phyloP scores from a whole-genome alignment of 2,888 invertebrate genomes.

The Caenorhabditis sp. region DNA sequence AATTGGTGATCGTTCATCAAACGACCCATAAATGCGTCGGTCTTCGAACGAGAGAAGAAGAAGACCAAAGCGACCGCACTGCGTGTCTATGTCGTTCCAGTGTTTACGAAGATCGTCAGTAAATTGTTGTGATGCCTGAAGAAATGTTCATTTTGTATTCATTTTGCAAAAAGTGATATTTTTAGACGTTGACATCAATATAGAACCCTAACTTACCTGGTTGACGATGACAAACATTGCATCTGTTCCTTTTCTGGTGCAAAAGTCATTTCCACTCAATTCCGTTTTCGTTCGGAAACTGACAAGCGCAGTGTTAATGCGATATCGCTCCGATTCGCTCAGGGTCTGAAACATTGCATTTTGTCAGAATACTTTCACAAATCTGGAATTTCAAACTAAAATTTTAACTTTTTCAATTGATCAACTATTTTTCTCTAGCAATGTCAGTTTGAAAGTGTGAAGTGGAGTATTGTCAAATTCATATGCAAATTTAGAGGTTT shows the following conservation, averaged over 20 bases:
- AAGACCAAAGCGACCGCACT: conserved; percentile 62
- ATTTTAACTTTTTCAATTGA: no score
- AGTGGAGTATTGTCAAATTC: no score
- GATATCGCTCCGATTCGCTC: conserved; percentile 64
- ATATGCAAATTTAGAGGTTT: no score
- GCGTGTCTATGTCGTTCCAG: conserved; percentile 66
- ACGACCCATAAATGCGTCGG: conserved; percentile 61
- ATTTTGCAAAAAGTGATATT: no score
- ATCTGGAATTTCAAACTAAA: not conserved
- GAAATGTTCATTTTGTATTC: not conserved
- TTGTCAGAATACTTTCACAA: not conserved
- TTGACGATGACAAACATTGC: conserved; percentile 58
- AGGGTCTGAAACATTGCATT: conserved; percentile 58
- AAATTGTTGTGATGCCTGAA: conserved; percentile 63
- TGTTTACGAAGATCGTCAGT: conserved; percentile 58
- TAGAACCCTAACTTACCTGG: no score
- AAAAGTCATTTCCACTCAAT: conserved; percentile 54
- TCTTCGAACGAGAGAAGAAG: conserved; percentile 63
- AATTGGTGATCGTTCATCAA: conserved; percentile 61
- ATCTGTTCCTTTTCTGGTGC: conserved; percentile 64
- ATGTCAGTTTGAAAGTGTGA: no score
- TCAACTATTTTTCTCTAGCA: no score
- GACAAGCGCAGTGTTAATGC: conserved; percentile 62
- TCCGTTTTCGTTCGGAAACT: conserved; percentile 55
- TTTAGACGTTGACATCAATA: no score